Evolutionary conservation across 1,140 invertebrate species (phyloP).

Genomic region (Macrobrachium rosenbergii): DNA sequence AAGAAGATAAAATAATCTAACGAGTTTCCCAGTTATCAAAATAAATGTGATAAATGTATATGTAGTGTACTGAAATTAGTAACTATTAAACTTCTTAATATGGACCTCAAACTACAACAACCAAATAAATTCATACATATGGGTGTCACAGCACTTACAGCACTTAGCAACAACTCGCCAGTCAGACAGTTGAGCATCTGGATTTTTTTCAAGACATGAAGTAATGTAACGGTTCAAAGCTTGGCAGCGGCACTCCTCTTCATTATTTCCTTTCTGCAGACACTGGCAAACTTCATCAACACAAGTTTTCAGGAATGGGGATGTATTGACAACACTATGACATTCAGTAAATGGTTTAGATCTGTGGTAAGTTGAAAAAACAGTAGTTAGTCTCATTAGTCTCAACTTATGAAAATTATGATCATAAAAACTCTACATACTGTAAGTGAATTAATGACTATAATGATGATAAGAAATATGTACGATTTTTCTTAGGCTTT

Average conservation of each 20-base stretch:
- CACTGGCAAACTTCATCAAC: constrained; percentile 82
- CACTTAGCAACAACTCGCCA: constrained; percentile 82
- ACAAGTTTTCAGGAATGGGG: constrained; percentile 80
- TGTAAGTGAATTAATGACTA: too few species aligned
- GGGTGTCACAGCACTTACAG: constrained; percentile 72
- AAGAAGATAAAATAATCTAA: too few species aligned
- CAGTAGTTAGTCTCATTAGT: too few species aligned
- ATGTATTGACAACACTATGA: constrained; percentile 74
- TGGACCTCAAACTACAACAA: too few species aligned
- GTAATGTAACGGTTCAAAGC: constrained; percentile 79
- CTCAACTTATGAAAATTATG: too few species aligned
- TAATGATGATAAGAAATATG: too few species aligned
- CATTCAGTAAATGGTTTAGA: constrained; percentile 78
- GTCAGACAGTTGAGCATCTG: constrained; percentile 75
- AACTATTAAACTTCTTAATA: background rate
- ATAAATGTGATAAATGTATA: too few species aligned
- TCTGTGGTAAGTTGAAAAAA: constrained; percentile 69
- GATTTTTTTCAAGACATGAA: constrained; percentile 78
- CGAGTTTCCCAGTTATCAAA: too few species aligned
- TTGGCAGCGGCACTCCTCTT: constrained; percentile 78
- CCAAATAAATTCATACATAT: too few species aligned
- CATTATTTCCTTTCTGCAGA: constrained; percentile 68
- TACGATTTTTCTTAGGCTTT: too few species aligned
- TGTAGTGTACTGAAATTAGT: too few species aligned
- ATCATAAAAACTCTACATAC: too few species aligned